Base-by-base conservation (phyloP, 2,797 vertebrate genomes). In the Aphelocoma californica region DNA sequence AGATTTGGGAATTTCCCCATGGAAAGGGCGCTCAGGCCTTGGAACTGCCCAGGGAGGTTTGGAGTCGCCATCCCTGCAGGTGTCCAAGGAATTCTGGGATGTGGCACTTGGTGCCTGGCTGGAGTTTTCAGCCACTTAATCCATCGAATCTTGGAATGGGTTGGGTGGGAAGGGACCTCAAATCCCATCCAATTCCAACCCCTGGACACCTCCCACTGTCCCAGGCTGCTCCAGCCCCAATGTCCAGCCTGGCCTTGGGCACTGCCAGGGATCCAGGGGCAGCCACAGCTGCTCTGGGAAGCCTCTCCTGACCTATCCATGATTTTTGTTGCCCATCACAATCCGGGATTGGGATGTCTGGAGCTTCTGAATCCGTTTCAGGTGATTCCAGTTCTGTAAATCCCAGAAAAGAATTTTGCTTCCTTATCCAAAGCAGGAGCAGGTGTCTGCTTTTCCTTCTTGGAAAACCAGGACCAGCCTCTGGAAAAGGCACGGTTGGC, bases 321-420 rank as follows among this genome's bases (percentile, higher is more conserved):
- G 36, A 20, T 14, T 61, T 61, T 20, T 10, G 36, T 29, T 28
- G 36, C 7, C 25, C 36, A 14, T 28, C 17, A 14, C 17, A 38
- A 14, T 28, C 36, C 2, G 3, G 58, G 58, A 38, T 13, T 53
- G 45, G 32, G 7, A 62, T 19, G 18, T 44, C 18, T 19, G 1
- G 0, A 51, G 44, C 19, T 54, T 54, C 77, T 78, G 65, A 25
- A 9, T 51, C 69, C 1, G 0, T 26, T 34, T 18, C 14, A 2
- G 53, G 15, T 20, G 7, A 50, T 71, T 11, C 65, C 53, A 23
- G 28, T 10, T 34, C 9, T 6, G 5, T 7, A 12, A 58, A 13
- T 26, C 36, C 54, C 16, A 5, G 48, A 8, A 34, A 25, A 32
- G 64, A 57, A 31, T 60, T 17, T 36, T 11, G 9, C 28, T 40